These are phyloP conservation scores for Polydrusus tereticollis DNA, from an alignment of 2,888 invertebrate species.

Conservation along the genomic window DNA sequence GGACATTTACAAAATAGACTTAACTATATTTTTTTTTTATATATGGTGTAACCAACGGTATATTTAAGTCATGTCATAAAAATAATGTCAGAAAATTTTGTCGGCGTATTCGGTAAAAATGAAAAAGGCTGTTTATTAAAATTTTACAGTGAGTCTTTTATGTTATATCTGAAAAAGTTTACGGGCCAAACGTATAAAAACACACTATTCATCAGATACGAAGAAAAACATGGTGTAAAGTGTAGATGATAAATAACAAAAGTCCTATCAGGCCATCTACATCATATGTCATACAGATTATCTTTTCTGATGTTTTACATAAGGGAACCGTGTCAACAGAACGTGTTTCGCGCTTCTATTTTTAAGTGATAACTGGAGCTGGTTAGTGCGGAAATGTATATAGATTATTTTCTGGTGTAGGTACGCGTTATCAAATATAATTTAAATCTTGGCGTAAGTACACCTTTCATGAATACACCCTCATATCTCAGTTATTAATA, in stretches of 20 bases:
- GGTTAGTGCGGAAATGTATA: conserved; percentile 18
- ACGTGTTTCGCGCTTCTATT: conserved; percentile 20
- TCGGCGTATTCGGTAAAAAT: not conserved
- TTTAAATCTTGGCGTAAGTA: too few relatives aligned
- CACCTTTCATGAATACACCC: too few relatives aligned
- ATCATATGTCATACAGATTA: conserved; percentile 38
- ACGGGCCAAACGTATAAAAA: not conserved
- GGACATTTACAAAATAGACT: too few relatives aligned
- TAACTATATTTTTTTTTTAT: too few relatives aligned
- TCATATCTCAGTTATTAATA: too few relatives aligned
- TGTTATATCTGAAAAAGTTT: not conserved
- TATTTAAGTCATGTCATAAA: too few relatives aligned
- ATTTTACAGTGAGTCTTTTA: not conserved
- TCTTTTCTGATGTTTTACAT: conserved; percentile 35
- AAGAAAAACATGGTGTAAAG: conserved; percentile 21
- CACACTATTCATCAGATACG: conserved; percentile 8
- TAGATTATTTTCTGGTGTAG: conserved; percentile 6
- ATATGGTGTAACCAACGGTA: too few relatives aligned
- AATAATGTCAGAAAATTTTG: too few relatives aligned
- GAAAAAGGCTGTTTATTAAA: not conserved
- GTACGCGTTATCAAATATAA: not conserved
- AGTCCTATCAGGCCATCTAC: conserved; percentile 39
- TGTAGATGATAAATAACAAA: conserved; percentile 34
- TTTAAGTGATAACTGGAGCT: conserved; percentile 24
- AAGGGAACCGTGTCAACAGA: conserved; percentile 34